A percentile compares a stretch with the other conserved stretches of the same genome.
phyloP scores from a whole-genome alignment of 2,113 vertebrate species.

The Pelecanus crispus region DNA sequence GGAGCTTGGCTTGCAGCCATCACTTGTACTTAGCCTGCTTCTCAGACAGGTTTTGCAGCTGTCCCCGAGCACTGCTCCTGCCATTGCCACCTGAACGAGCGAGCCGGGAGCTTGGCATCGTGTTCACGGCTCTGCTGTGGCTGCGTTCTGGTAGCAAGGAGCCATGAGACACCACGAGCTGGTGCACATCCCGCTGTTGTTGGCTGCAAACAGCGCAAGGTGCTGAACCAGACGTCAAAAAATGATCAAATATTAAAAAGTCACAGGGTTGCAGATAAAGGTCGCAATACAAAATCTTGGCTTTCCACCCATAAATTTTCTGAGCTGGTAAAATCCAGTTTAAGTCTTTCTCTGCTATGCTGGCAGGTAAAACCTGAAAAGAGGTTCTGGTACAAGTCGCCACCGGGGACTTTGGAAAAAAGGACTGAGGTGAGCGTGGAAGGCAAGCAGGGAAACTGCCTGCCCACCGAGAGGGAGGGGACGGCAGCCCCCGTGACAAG shows the following conservation, averaged over 20 bases:
- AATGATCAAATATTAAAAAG: neutral
- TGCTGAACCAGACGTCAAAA: neutral
- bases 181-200: rapidly evolving
- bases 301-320: neutral
- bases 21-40: neutral
- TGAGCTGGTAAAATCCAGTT: neutral
- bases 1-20: neutral
- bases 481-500: rapidly evolving
- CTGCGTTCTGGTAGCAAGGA: neutral
- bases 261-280: neutral
- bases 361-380: neutral
- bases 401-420: neutral
- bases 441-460: neutral
- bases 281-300: neutral
- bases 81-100: neutral
- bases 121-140: rapidly evolving
- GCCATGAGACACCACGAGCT: rapidly evolving
- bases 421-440: neutral
- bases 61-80: rapidly evolving
- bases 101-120: neutral
- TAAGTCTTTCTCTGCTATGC: neutral
- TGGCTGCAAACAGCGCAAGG: neutral
- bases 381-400: neutral
- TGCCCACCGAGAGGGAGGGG: no score
- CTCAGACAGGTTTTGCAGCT: neutral